Evolutionary conservation across 37 sponge, comb jelly and placozoan species (phyloP).

Genomic region (Theonella swinhoei): DNA sequence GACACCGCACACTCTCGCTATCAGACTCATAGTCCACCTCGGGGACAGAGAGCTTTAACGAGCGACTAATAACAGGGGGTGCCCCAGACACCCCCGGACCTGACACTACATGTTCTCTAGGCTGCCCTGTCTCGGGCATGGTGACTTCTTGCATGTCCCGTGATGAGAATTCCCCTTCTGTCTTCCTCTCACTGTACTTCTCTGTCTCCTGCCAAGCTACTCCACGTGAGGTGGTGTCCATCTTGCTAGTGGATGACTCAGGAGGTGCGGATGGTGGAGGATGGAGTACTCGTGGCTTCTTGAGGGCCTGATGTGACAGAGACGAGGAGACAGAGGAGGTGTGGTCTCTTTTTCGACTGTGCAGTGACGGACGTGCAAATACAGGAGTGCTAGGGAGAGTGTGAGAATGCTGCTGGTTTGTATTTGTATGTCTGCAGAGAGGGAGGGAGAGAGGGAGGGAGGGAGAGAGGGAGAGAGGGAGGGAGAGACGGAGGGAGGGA

Average conservation of each 20-base stretch:
- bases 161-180: not conserved
- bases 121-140: not conserved
- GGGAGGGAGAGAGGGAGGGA: too few relatives aligned
- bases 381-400: not conserved
- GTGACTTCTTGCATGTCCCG: not conserved
- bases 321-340: not conserved
- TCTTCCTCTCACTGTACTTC: not conserved
- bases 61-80: not conserved
- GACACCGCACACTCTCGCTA: constrained; percentile 23
- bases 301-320: not conserved
- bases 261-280: not conserved
- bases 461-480: too few relatives aligned
- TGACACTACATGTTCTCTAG: not conserved
- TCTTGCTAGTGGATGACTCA: not conserved
- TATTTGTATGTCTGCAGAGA: not conserved
- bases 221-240: not conserved
- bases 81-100: not conserved
- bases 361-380: not conserved
- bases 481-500: too few relatives aligned
- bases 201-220: not conserved
- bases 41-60: not conserved
- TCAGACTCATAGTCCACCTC: constrained; percentile 21
- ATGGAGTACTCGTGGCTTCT: not conserved
- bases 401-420: not conserved
- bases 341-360: not conserved